These are phyloP conservation scores for Eupithecia pulchellata DNA, from an alignment of 2,888 invertebrate species.

Conservation along the genomic window DNA sequence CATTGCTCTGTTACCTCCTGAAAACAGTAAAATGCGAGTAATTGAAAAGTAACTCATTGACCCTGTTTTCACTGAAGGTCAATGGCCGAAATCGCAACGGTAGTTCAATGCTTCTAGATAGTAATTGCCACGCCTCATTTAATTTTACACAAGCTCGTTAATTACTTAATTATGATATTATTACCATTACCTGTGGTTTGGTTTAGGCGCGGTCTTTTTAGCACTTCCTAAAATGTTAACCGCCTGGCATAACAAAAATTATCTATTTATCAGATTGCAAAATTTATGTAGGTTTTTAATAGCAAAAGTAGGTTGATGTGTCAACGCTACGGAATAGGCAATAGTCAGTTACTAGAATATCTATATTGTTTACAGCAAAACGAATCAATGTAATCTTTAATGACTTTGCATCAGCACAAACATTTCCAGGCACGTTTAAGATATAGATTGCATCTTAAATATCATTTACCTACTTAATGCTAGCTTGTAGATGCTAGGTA, in stretches of 20 bases:
- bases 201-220: not conserved
- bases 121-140: constrained; percentile 36
- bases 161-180: constrained; percentile 30
- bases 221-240: not conserved
- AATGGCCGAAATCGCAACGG: constrained; percentile 31
- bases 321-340: not conserved
- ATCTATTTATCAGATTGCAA: not conserved
- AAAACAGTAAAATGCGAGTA: constrained; percentile 20
- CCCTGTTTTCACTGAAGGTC: constrained; percentile 31
- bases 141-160: constrained; percentile 9
- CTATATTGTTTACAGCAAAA: not conserved
- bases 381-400: not conserved
- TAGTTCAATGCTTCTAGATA: constrained; percentile 30
- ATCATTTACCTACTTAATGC: constrained; percentile 13
- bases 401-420: constrained; percentile 12
- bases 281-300: not conserved
- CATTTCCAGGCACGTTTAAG: constrained; percentile 15
- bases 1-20: constrained; percentile 14
- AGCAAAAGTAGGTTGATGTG: not conserved
- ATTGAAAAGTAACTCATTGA: constrained; percentile 30
- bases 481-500: not conserved
- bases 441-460: too few species aligned
- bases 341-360: not conserved
- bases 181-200: constrained; percentile 7
- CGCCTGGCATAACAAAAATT: not conserved